phyloP scores from a whole-genome alignment of 2,113 vertebrate genomes.

The Paratilapia polleni region DNA sequence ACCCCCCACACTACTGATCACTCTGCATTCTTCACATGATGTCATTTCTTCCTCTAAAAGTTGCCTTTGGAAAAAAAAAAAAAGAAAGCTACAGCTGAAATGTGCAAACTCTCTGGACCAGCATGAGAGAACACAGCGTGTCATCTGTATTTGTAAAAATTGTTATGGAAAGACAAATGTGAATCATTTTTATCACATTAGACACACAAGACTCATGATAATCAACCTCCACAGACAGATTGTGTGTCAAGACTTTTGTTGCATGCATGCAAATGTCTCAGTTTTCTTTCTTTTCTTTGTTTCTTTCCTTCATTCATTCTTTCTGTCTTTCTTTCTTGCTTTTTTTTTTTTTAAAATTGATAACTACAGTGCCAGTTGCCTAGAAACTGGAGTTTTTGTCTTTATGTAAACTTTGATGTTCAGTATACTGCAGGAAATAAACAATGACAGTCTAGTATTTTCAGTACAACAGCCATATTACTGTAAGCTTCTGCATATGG shows the following conservation, averaged over 20 bases:
- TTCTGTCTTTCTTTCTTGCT: not conserved
- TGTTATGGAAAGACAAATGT: conserved; percentile 2
- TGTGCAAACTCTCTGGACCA: not conserved
- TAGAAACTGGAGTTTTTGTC: conserved; percentile 51
- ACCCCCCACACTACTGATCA: not conserved
- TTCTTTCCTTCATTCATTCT: not conserved
- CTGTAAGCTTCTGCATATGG: not conserved
- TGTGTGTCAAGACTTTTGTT: conserved; percentile 9
- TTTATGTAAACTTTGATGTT: conserved; percentile 53
- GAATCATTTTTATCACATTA: conserved; percentile 7
- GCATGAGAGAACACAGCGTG: not conserved
- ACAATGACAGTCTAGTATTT: not conserved
- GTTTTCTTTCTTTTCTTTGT: not conserved
- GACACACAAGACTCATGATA: not conserved
- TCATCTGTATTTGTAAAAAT: conserved; percentile 5
- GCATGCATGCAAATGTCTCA: not conserved
- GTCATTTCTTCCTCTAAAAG: not conserved
- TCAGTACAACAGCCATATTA: not conserved
- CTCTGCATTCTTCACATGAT: not conserved
- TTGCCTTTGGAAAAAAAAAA: not conserved
- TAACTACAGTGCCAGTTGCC: conserved; percentile 46
- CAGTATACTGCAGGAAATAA: not conserved
- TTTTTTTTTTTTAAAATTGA: not conserved
- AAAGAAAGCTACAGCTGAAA: not conserved
- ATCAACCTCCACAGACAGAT: not conserved